phyloP scores from a whole-genome alignment of 2,888 invertebrate species.

The Rhaphigaster nebulosa region DNA sequence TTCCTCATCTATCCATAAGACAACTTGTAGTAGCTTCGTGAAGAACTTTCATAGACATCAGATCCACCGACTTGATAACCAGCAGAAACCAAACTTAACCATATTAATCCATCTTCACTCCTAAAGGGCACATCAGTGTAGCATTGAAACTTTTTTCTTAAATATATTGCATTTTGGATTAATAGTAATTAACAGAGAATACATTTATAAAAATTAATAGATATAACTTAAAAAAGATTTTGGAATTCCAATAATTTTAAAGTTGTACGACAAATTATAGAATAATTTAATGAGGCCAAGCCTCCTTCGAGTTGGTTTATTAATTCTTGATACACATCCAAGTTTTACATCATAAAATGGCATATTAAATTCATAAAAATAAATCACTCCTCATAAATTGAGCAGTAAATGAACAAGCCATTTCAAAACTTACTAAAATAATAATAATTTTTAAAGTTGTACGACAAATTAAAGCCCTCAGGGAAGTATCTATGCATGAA shows the following conservation, averaged over 20 bases:
- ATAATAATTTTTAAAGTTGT: too few species aligned
- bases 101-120: conserved; percentile 47
- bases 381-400: too few species aligned
- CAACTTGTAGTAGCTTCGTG: neutral
- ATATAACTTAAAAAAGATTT: neutral
- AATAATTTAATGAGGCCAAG: neutral
- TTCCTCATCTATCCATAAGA: conserved; percentile 30
- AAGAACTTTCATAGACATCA: conserved; percentile 18
- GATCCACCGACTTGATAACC: conserved; percentile 45
- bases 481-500: too few species aligned
- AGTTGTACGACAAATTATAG: neutral
- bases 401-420: too few species aligned
- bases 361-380: too few species aligned
- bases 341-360: neutral
- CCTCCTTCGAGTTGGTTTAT: neutral
- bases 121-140: conserved; percentile 3
- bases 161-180: neutral
- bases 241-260: neutral
- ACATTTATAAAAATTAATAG: neutral
- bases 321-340: neutral
- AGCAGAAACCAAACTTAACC: conserved; percentile 34
- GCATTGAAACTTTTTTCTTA: neutral
- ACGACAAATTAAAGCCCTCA: too few species aligned
- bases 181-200: neutral
- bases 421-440: too few species aligned